Evolutionary conservation across 2,888 invertebrate genomes (phyloP).

Genomic region (Calameuta idolon): DNA sequence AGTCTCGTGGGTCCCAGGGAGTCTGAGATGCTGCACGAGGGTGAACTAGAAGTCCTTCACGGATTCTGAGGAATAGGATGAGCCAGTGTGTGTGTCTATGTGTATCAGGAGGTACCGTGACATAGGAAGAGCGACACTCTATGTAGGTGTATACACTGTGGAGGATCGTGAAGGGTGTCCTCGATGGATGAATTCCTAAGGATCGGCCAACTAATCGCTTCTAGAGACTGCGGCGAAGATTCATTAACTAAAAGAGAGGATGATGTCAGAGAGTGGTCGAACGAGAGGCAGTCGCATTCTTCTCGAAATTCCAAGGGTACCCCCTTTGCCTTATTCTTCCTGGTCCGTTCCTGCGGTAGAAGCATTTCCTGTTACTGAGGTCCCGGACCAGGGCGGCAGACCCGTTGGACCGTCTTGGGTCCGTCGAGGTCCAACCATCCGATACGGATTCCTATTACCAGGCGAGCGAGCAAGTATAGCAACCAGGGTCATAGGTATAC

Average conservation of each 20-base stretch:
- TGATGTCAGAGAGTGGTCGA: slow-evolving; percentile 48
- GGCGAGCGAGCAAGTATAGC: too few species aligned
- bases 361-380: slow-evolving; percentile 50
- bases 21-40: not conserved
- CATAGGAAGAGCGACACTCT: slow-evolving; percentile 1
- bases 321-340: slow-evolving; percentile 6
- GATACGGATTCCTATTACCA: too few species aligned
- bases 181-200: not conserved
- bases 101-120: not conserved
- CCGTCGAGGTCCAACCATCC: too few species aligned
- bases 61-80: not conserved
- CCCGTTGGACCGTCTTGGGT: too few species aligned
- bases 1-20: not conserved
- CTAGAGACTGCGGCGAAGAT: slow-evolving; percentile 16
- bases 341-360: slow-evolving; percentile 44
- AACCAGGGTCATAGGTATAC: too few species aligned
- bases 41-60: not conserved
- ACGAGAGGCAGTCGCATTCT: slow-evolving; percentile 50
- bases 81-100: not conserved
- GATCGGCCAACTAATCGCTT: slow-evolving; percentile 12
- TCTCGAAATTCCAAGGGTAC: slow-evolving; percentile 43
- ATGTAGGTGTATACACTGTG: too few species aligned
- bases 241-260: slow-evolving; percentile 53
- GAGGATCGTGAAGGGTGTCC: too few species aligned
- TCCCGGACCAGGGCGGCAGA: not conserved